phyloP scores from a whole-genome alignment of 2,797 vertebrate species.

The Enteromius anoplus region DNA sequence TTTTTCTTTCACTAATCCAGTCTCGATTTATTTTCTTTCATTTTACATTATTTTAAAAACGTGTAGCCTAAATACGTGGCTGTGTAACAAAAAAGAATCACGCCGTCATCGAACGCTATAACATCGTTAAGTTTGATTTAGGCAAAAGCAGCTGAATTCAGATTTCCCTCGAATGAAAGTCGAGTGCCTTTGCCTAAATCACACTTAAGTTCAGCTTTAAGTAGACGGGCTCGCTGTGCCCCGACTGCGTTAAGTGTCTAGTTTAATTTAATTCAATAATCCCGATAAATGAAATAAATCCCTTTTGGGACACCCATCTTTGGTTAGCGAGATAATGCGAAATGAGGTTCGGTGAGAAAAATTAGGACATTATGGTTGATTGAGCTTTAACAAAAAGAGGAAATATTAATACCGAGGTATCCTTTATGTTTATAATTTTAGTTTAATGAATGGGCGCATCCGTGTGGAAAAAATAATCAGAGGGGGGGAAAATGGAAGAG shows the following conservation, averaged over 20 bases:
- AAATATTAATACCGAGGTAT: slow-evolving; percentile 87
- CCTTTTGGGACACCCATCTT: slow-evolving; percentile 85
- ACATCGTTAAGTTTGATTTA: not conserved
- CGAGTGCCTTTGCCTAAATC: slow-evolving; percentile 80
- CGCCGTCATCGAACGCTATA: not conserved
- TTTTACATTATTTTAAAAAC: not conserved
- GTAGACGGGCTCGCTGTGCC: slow-evolving; percentile 78
- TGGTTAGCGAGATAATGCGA: slow-evolving; percentile 85
- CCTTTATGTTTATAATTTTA: slow-evolving; percentile 89
- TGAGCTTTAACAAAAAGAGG: slow-evolving; percentile 86
- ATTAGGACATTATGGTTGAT: slow-evolving; percentile 89
- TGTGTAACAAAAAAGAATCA: not conserved
- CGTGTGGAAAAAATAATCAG: slow-evolving; percentile 86
- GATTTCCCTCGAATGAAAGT: slow-evolving; percentile 70
- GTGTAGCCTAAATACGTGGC: not conserved
- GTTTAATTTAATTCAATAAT: slow-evolving; percentile 91
- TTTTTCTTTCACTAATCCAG: not conserved
- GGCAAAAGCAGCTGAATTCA: slow-evolving; percentile 69
- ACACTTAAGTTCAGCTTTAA: slow-evolving; percentile 79
- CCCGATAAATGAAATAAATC: slow-evolving; percentile 89
- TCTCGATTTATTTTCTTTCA: not conserved
- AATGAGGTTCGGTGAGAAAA: slow-evolving; percentile 87
- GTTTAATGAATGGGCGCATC: slow-evolving; percentile 86
- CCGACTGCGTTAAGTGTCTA: slow-evolving; percentile 80
- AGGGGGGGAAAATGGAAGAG: slow-evolving; percentile 75